Evolutionary conservation across 2,888 invertebrate species (phyloP).

Genomic region (Callosobruchus maculatus): DNA sequence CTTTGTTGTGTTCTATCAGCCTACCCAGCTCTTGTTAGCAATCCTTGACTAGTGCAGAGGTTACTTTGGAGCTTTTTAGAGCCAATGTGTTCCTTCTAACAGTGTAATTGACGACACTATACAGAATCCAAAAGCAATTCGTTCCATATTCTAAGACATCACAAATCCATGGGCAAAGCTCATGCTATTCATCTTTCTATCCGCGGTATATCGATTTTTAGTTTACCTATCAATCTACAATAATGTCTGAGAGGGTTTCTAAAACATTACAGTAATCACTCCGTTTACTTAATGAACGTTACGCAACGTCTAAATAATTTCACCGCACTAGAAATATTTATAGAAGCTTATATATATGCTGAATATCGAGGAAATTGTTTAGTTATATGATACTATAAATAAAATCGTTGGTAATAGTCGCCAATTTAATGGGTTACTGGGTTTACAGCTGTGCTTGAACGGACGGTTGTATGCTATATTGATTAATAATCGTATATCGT

Average conservation of each 20-base stretch:
- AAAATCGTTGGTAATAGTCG: neutral
- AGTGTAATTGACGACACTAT: too few species aligned
- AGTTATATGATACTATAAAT: neutral
- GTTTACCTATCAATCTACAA: neutral
- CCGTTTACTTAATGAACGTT: neutral
- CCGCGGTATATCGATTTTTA: too few species aligned
- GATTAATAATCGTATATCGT: neutral
- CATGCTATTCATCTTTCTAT: too few species aligned
- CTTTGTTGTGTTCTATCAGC: too few species aligned
- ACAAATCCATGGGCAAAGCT: too few species aligned
- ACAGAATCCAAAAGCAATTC: too few species aligned
- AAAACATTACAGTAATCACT: neutral
- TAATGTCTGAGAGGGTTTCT: neutral
- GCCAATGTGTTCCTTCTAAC: too few species aligned
- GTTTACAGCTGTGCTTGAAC: neutral
- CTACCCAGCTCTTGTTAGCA: too few species aligned
- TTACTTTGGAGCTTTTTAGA: too few species aligned
- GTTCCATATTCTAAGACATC: too few species aligned
- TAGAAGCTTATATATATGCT: neutral
- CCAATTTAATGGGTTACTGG: neutral
- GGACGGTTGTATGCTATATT: neutral
- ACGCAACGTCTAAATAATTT: neutral
- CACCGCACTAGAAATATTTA: neutral
- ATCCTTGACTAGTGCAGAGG: too few species aligned
- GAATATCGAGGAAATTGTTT: neutral